Conservation (phyloP, 2,888 invertebrate species). For the Dicranocentrus wangi region DNA sequence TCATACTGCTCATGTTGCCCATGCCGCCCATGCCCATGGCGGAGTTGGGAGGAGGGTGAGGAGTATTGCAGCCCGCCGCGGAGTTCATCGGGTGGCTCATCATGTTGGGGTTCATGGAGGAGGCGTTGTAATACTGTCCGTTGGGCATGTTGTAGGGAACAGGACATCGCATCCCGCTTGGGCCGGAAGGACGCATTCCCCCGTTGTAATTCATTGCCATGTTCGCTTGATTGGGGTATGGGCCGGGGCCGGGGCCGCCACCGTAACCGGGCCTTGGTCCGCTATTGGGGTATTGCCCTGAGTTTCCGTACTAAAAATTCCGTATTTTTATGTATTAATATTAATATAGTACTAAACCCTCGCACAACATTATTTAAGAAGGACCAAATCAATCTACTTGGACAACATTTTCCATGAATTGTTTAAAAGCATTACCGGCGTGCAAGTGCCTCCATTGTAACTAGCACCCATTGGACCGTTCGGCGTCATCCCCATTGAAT, state of each 20-base stretch:
- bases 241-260: constrained; percentile 42
- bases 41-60: constrained; percentile 48
- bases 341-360: neutral
- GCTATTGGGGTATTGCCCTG: constrained; percentile 46
- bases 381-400: no score
- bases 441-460: constrained; percentile 71
- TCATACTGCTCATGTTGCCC: constrained; percentile 81
- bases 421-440: constrained; percentile 62
- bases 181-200: constrained; percentile 53
- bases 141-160: constrained; percentile 61
- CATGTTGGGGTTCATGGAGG: constrained; percentile 66
- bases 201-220: constrained; percentile 58
- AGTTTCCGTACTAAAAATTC: constrained; percentile 49
- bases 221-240: constrained; percentile 53
- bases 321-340: no score
- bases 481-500: constrained; percentile 24
- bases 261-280: constrained; percentile 44
- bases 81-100: constrained; percentile 58
- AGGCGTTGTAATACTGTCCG: constrained; percentile 70
- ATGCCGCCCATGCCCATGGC: constrained; percentile 79
- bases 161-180: constrained; percentile 56
- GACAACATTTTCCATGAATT: no score
- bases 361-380: no score
- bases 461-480: constrained; percentile 70
- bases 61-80: constrained; percentile 51